A percentile compares a stretch with the other conserved stretches of the same genome.
phyloP scores from a whole-genome alignment of 2,113 vertebrate genomes.

The Synodontis membranacea region DNA sequence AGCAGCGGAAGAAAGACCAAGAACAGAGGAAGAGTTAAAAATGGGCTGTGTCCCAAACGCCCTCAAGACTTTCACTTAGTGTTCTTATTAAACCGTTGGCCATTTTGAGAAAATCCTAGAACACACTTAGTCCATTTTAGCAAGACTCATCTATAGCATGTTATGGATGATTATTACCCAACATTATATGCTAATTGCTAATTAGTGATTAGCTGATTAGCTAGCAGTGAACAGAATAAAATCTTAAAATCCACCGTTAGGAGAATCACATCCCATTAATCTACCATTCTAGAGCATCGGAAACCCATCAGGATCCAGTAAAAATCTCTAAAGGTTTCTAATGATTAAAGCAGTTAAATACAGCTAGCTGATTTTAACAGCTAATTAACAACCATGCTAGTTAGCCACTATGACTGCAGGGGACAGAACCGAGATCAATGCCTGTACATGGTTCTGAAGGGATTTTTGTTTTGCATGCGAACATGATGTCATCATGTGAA shows the following conservation, averaged over 20 bases:
- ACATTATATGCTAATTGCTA: too few relatives aligned
- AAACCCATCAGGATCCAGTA: neutral
- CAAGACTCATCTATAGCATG: neutral
- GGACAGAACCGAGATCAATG: too few relatives aligned
- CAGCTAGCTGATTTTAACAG: neutral
- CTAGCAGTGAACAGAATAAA: neutral
- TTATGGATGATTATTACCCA: neutral
- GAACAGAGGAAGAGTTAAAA: slow-evolving; percentile 73
- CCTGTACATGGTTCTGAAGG: neutral
- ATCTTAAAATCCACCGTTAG: neutral
- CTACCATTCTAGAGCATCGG: neutral
- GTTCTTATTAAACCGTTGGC: neutral
- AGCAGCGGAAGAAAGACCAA: slow-evolving; percentile 76
- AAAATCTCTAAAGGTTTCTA: neutral
- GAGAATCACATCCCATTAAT: neutral
- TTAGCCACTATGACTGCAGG: neutral
- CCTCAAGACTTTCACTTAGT: neutral
- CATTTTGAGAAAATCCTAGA: slow-evolving; percentile 12
- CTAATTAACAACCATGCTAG: neutral
- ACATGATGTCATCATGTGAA: too few relatives aligned
- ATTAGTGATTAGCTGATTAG: too few relatives aligned
- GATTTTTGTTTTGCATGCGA: neutral
- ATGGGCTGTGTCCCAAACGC: neutral
- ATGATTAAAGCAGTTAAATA: neutral
- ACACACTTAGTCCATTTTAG: slow-evolving; percentile 1